A percentile compares a stretch with the other conserved stretches of the same genome.
Conservation (phyloP, 2,888 invertebrate species). For the Synanthedon formicaeformis region DNA sequence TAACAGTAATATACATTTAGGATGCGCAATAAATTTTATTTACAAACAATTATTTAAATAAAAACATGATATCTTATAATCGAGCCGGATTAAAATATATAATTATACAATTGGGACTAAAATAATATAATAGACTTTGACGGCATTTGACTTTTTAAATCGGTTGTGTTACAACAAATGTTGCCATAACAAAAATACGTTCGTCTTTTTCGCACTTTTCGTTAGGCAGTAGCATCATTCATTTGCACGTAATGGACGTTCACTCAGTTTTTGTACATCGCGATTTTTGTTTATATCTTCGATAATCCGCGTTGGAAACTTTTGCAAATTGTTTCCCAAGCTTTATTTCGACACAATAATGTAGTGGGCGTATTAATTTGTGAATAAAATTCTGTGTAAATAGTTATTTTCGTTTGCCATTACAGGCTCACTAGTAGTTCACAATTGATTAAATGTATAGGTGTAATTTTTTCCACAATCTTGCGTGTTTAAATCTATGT, state of each 20-base stretch:
- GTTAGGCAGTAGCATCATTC: constrained; percentile 61
- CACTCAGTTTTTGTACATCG: constrained; percentile 41
- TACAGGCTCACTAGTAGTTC: constrained; percentile 26
- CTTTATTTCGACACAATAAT: constrained; percentile 39
- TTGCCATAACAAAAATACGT: constrained; percentile 52
- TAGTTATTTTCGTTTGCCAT: constrained; percentile 34
- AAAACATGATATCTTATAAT: too few relatives aligned
- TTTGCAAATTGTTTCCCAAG: constrained; percentile 62
- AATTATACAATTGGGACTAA: neutral
- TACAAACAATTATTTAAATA: too few relatives aligned
- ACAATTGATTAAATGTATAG: constrained; percentile 29
- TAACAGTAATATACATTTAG: too few relatives aligned
- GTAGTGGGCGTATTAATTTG: constrained; percentile 51
- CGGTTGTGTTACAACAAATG: constrained; percentile 19
- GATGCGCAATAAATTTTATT: too few relatives aligned
- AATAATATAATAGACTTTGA: neutral
- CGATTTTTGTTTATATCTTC: constrained; percentile 67
- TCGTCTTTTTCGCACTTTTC: constrained; percentile 52
- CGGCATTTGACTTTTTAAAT: neutral
- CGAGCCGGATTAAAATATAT: too few relatives aligned
- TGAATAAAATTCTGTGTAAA: constrained; percentile 37
- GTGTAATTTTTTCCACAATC: constrained; percentile 21
- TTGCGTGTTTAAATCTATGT: constrained; percentile 22
- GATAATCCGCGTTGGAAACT: constrained; percentile 62
- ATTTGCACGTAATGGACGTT: constrained; percentile 65